Base-by-base conservation (phyloP, 2,797 vertebrate genomes). In the Bovichtus variegatus region DNA sequence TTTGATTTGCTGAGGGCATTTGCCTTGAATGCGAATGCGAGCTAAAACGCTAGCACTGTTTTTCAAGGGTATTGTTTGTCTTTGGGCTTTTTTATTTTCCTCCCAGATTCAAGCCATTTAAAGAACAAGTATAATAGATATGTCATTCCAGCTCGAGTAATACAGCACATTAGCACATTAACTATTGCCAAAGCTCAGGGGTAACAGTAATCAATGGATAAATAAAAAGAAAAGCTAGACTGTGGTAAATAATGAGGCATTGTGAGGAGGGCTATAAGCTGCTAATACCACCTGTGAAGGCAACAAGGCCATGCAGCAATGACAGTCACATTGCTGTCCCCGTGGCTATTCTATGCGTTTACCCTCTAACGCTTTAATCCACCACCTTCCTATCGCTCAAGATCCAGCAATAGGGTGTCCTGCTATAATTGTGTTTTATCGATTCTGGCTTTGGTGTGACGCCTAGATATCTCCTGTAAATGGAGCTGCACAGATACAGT, bases 401-500 rank as follows among this genome's bases (percentile, higher is more conserved):
- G 73, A 91, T 80, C 83, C 78, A 85, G 80, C 78, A 18, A 81
- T 71, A 83, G 76, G 61, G 89, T 87, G 86, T 91, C 84, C 81
- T 61, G 81, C 83, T 87, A 78, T 92, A 93, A 95, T 94, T 91
- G 88, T 89, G 79, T 92, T 94, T 91, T 90, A 94, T 94, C 29
- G 94, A 95, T 95, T 88, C 65, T 6, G 77, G 84, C 87, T 91
- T 90, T 81, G 58, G 58, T 86, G 59, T 85, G 89, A 93, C 81
- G 80, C 86, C 75, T 47, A 55, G 85, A 89, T 86, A 87, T 84
- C 87, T 76, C 72, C 84, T 90, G 85, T 92, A 92, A 95, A 94
- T 83, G 82, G 79, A 90, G 80, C 86, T 72, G 83, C 65, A 78
- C 74, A 89, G 85, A 91, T 89, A 90, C 81, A 85, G 81, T 85